Evolutionary conservation across 2,797 vertebrate genomes (phyloP).

Genomic region (Notolabrus celidotus): DNA sequence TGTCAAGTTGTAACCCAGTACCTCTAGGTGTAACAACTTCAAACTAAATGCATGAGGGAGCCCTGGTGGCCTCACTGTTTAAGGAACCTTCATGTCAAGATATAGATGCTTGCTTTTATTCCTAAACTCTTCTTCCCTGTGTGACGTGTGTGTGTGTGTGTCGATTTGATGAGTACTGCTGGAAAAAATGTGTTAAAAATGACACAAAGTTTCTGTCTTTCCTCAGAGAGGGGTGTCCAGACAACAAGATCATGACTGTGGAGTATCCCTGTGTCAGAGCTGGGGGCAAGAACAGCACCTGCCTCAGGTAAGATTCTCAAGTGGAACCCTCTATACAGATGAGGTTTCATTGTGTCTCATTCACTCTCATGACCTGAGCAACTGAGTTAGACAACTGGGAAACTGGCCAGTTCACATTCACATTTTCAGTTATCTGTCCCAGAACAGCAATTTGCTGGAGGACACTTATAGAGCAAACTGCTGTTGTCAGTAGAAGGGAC

Average conservation of each 20-base stretch:
- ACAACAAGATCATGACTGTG: conserved; percentile 84
- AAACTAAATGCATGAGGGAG: neutral
- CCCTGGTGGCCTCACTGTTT: neutral
- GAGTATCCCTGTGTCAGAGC: conserved; percentile 83
- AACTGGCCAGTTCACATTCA: conserved; percentile 6
- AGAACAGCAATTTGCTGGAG: conserved; percentile 42
- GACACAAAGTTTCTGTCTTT: conserved; percentile 2
- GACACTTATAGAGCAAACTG: conserved; percentile 37
- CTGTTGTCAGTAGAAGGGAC: conserved; percentile 24
- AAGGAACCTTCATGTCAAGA: neutral
- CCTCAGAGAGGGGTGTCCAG: conserved; percentile 82
- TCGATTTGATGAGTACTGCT: neutral
- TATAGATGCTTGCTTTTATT: neutral
- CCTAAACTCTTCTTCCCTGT: neutral
- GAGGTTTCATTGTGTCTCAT: neutral
- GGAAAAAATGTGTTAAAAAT: neutral
- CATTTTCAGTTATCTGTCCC: conserved; percentile 34
- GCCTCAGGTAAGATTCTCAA: conserved; percentile 83
- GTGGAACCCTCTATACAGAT: neutral
- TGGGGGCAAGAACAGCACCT: conserved; percentile 81
- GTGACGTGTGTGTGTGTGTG: neutral
- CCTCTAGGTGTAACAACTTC: neutral
- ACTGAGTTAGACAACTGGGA: neutral
- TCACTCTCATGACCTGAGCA: neutral
- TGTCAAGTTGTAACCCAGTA: neutral